phyloP scores from a whole-genome alignment of 35 echinoderm and acorn worm genomes.

The Anneissia japonica region DNA sequence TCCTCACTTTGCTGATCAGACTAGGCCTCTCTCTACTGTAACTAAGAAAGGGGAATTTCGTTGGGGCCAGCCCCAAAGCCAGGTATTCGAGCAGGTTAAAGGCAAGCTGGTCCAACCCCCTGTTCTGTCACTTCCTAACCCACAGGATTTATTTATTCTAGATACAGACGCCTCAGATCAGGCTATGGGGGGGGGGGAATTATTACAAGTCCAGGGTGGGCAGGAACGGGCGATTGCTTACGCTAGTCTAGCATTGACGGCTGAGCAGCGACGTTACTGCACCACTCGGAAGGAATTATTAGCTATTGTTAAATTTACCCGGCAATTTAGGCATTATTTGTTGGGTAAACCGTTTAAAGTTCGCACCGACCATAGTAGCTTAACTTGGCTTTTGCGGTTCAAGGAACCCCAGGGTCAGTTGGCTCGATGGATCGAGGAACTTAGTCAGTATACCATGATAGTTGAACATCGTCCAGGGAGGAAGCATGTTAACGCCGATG shows the following conservation, averaged over 20 bases:
- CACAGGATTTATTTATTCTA: not conserved
- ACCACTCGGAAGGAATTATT: constrained; percentile 26
- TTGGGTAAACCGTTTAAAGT: constrained; percentile 23
- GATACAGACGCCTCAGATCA: not conserved
- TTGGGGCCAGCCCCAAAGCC: not conserved
- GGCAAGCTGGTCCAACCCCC: not conserved
- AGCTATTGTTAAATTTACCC: constrained; percentile 31
- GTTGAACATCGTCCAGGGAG: constrained; percentile 1
- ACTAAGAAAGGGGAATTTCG: not conserved
- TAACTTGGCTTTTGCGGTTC: constrained; percentile 24
- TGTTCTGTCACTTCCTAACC: not conserved
- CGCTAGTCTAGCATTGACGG: not conserved
- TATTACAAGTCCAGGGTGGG: not conserved
- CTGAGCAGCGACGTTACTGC: constrained; percentile 33
- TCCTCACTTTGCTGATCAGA: constrained; percentile 6
- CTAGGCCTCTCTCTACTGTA: not conserved
- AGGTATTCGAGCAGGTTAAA: not conserved
- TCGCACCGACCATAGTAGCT: constrained; percentile 26
- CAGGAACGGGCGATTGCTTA: not conserved
- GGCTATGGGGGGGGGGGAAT: not conserved
- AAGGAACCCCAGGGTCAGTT: constrained; percentile 4
- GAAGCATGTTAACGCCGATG: constrained; percentile 3
- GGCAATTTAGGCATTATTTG: constrained; percentile 35
- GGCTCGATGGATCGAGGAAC: constrained; percentile 19
- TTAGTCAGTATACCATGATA: constrained; percentile 24